Evolutionary conservation across 2,888 invertebrate genomes (phyloP), one percentile per base, ranked within the genome.

Genomic region (Eupithecia insigniata): DNA sequence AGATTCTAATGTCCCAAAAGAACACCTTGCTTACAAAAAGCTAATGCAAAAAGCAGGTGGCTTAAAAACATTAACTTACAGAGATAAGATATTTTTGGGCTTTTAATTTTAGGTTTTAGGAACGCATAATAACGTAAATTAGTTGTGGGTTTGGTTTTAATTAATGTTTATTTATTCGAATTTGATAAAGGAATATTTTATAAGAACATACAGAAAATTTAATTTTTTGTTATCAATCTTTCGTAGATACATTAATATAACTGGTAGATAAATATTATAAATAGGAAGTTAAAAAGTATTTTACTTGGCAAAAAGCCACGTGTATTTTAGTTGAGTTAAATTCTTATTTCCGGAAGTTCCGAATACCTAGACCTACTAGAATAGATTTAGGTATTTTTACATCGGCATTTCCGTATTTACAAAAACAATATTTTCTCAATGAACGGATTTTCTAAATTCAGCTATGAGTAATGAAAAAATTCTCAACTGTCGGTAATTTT

Each of bases 11-110:
- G 85, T 84, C 82, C 83, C 80, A 77, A 89, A 87, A 86, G 83
- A 83, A 86, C 90, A 90, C 89, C 90, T 90, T 90, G 90, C 88
- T 75, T 61, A 85, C 81, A 87, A 89, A 90, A 89, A 89, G 80
- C 84, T 85, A 87, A 88, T 84, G 90, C 88, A 78, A 87, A 89
- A 85, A 88, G 87, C 90, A 90, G 90, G 90, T 90, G 79, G 26
- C 4, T 55, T 14, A 26, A 26, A 79, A 78, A 76, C 72, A 79
- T 82, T 83, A 83, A 84, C 78, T 78, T 72, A 62, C 74, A 67
- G 75, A 77, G 77, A 77, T 79, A 76, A 75, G 70, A 76, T 67
- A 72, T 76, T 77, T 62, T 32, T 74, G 72, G n/a, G 71, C 72
- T 69, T 72, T 75, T 77, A 72, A 76, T 77, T 71, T 69, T 46